Base-by-base conservation (phyloP, 2,888 invertebrate species). In the Chrysotoxum bicinctum region DNA sequence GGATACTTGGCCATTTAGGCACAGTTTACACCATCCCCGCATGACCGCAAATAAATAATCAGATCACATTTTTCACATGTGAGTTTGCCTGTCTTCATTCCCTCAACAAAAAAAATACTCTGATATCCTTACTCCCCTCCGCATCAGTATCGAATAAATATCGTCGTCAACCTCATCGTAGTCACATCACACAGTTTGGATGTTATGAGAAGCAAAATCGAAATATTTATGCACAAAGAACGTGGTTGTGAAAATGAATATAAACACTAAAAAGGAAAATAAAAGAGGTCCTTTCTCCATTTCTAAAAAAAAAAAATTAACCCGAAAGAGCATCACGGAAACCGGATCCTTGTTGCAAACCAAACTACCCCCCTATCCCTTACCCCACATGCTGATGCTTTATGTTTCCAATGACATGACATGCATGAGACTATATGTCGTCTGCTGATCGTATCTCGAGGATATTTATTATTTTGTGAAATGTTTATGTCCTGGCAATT, bases 1-100 rank as follows among this genome's bases (percentile, higher is more conserved):
- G 86, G 82, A 86, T 86, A 82, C 86, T 86, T 82, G 81, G 82
- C 86, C 86, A 86, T 82, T 86, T 86, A 86, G 86, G 86, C 74
- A 74, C 74, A 86, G 82, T 86, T 86, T 86, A 86, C 82, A 86
- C 86, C 82, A 86, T 78, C 43, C 72, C 66, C 76, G 66, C 58
- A 58, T 69, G 66, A 78, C 82, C 82, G 82, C 77, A 86, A 86
- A 86, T 86, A 86, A 86, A 86, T 86, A 82, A 86, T 82, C 86
- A 78, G 86, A 82, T 86, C 82, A 77, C 86, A 86, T 86, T 86
- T 82, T 82, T 86, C 82, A 86, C 82, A 86, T 85, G 80, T 85
- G 84, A 80, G 75, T 56, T 73, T 68, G 75, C 62, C 68, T 68
- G 66, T 85, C 32, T 50, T 64, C 69, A 40, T 43, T 12, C 69